Conservation (phyloP, 2,888 invertebrate species). For the Leptothorax acervorum region DNA sequence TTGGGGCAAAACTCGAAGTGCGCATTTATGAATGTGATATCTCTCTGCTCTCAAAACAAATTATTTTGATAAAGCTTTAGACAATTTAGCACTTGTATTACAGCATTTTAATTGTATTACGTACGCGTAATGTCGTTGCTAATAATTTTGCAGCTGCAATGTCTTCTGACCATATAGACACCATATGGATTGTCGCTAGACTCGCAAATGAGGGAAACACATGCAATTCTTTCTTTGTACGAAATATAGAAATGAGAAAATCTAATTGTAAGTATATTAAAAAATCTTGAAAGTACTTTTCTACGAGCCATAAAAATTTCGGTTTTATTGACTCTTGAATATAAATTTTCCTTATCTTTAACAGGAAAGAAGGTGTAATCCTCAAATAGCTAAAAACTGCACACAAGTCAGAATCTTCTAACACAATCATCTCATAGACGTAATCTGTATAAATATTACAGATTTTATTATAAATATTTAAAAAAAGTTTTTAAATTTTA, state of each 20-base stretch:
- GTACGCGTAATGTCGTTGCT: neutral
- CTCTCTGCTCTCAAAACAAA: slow-evolving; percentile 5
- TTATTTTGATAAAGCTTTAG: neutral
- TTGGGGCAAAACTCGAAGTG: neutral
- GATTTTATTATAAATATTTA: neutral
- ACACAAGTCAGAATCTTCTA: slow-evolving; percentile 2
- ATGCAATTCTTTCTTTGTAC: neutral
- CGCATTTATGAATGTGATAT: slow-evolving; percentile 8
- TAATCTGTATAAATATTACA: neutral
- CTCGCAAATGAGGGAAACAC: no score
- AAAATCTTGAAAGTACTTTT: neutral
- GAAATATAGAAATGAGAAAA: neutral
- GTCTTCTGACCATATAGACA: slow-evolving; percentile 22
- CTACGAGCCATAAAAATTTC: neutral
- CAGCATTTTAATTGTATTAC: neutral
- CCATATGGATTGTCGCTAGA: no score
- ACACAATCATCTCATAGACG: neutral
- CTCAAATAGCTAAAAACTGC: slow-evolving; percentile 6
- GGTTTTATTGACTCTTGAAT: neutral
- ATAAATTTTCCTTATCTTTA: neutral
- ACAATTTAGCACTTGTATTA: slow-evolving; percentile 1
- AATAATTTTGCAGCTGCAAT: slow-evolving; percentile 9
- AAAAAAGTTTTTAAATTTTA: neutral
- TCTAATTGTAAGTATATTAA: no score
- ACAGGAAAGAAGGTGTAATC: neutral